Evolutionary conservation across 1,140 invertebrate genomes (phyloP).

Genomic region (Bombus superbus): DNA sequence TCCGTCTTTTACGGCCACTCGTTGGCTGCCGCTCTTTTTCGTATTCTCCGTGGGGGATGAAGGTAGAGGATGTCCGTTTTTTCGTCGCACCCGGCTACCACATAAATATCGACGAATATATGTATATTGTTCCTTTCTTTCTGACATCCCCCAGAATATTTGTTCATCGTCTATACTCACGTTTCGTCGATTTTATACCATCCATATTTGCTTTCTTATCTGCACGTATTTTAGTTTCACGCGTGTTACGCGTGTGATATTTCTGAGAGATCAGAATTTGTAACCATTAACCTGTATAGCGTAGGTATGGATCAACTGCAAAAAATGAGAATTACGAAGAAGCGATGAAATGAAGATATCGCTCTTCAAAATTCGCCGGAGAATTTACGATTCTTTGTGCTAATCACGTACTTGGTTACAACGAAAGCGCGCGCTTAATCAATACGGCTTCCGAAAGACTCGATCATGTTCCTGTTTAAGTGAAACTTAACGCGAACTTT

Average conservation of each 20-base stretch:
- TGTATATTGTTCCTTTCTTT: background rate
- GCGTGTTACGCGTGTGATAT: no score
- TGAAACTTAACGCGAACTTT: background rate
- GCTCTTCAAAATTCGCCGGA: background rate
- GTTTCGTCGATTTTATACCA: background rate
- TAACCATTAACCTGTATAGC: no score
- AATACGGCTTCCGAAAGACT: no score
- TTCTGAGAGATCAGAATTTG: no score
- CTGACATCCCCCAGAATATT: slow-evolving; percentile 19
- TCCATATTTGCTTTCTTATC: background rate
- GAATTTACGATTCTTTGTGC: background rate
- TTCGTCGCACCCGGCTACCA: slow-evolving; percentile 22
- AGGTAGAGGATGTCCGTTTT: slow-evolving; percentile 31
- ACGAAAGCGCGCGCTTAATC: background rate
- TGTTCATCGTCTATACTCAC: background rate
- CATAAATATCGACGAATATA: slow-evolving; percentile 61
- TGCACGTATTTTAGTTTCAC: no score
- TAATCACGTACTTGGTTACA: no score
- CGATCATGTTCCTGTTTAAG: no score
- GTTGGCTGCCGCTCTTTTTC: slow-evolving; percentile 40
- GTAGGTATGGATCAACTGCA: background rate
- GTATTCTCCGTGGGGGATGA: slow-evolving; percentile 19
- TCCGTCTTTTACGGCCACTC: slow-evolving; percentile 60
- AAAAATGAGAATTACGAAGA: background rate
- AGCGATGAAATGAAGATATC: background rate